Base-by-base conservation (phyloP, 2,888 invertebrate genomes). In the Cordilura impudica region DNA sequence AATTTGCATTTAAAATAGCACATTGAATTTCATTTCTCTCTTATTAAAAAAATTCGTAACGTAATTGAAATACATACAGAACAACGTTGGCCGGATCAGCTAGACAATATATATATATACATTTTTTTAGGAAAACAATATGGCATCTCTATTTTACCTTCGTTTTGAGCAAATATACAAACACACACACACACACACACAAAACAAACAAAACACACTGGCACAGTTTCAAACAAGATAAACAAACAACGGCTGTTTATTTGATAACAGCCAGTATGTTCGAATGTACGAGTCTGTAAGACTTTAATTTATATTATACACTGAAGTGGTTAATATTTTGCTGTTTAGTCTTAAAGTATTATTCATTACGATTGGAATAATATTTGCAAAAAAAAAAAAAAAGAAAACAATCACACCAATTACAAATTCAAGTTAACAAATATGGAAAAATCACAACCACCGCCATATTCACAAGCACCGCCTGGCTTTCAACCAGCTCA, bases 401-500 rank as follows among this genome's bases (percentile, higher is more conserved):
- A 29, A 39, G 2, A 12, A 53, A 53, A n/a, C n/a, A 29, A 29
- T n/a, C n/a, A n/a, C n/a, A n/a, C n/a, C 10, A 21, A 43, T 43
- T n/a, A 35, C n/a, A n/a, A 39, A 56, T 6, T 19, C 35, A 35
- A 56, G 29, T 53, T 29, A 53, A 16, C 31, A 66, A 54, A 10
- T 10, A 77, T 77, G 77, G 66, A 72, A 6, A 67, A 77, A 35
- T 65, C 75, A 39, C 74, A 86, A 80, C 89, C 89, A 58, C 88
- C 89, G 58, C 83, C 88, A 14, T 88, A 88, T 51, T 78, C 83
- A 6, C 82, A 61, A 14, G 70, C 70, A 49, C 78, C 63, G 19
- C 81, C 82, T 0, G 89, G 88, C 23, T 88, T 81, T 69, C 85
- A 82, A 19, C 87, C 89, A n/a, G 88, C 89, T 10, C 83, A 86